These are phyloP conservation scores for Alcedo atthis DNA, from an alignment of 2,797 vertebrate genomes.

Conservation along the genomic window DNA sequence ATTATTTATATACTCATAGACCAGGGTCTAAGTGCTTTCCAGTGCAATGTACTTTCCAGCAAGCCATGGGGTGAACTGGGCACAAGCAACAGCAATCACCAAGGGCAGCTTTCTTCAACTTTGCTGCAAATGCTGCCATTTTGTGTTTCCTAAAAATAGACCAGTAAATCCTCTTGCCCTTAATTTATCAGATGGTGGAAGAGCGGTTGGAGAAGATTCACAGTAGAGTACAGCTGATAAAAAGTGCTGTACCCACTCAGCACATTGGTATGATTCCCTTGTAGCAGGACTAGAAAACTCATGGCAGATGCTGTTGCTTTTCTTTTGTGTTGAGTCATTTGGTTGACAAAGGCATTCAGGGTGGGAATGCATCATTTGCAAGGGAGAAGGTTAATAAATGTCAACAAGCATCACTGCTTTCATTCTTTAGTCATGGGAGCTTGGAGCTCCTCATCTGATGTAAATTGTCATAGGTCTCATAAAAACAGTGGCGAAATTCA, in stretches of 20 bases:
- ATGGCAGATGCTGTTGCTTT: background rate
- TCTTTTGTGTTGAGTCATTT: background rate
- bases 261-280: rapidly evolving
- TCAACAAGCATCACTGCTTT: background rate
- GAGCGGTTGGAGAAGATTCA: background rate
- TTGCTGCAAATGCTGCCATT: background rate
- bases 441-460: background rate
- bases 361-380: background rate
- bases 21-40: background rate
- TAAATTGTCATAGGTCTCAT: background rate
- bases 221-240: background rate
- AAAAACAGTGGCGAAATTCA: background rate
- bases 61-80: background rate
- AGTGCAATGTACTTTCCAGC: background rate
- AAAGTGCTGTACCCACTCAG: background rate
- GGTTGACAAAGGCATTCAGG: background rate
- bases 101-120: background rate
- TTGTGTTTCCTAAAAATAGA: background rate
- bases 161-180: background rate
- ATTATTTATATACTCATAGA: background rate
- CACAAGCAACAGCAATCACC: background rate
- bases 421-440: background rate
- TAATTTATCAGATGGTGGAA: background rate
- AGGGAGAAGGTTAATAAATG: background rate
- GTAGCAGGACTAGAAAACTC: background rate